Base-by-base conservation (phyloP, 2,113 vertebrate genomes). In the Anser brachyrhynchus region DNA sequence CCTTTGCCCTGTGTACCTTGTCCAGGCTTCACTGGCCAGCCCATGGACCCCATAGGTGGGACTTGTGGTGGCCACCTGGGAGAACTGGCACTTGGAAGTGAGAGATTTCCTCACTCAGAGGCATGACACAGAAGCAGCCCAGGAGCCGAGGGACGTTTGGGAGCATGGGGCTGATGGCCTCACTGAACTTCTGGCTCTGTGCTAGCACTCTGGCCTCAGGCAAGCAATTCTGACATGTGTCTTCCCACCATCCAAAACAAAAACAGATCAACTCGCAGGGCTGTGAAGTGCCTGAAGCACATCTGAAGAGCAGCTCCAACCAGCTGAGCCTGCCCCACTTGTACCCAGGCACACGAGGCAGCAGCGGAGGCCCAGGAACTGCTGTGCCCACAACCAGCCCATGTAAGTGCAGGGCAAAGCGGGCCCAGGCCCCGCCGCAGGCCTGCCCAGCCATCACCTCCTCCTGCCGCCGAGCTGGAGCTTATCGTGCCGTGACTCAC, bases 301-400 rank as follows among this genome's bases (percentile, higher is more conserved):
- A 17, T 87, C 87, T 70, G 55, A 84, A 31, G 41, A 67, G 46
- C 28, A 55, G 10, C n/a, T 74, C 41, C 64, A 21, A 70, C 41
- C 41, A 54, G 14, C 35, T 19, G 16, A 73, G 43, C 28, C 62
- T 33, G 5, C 15, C 5, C 72, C 16, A 0, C 0, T 0, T 0
- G 54, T 57, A 18, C 54, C 54, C 7, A 9, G 54, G 54, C 54
- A 29, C 54, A 15, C 9, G 14, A 55, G 14, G 54, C 28, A 55
- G 54, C 28, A 29, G 54, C 15, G 10, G 51, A 25, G 51, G 51
- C 23, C 51, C 22, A 7, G 23, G 22, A 51, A 25, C 51, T 51
- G 51, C 51, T 51, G 51, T 25, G 51, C 23, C 51, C 51, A 51
- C 21, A 23, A 25, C 51, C 51, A 52, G 51, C 13, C 51, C 51